phyloP scores from a whole-genome alignment of 2,888 invertebrate genomes.

The Synanthedon myopaeformis region DNA sequence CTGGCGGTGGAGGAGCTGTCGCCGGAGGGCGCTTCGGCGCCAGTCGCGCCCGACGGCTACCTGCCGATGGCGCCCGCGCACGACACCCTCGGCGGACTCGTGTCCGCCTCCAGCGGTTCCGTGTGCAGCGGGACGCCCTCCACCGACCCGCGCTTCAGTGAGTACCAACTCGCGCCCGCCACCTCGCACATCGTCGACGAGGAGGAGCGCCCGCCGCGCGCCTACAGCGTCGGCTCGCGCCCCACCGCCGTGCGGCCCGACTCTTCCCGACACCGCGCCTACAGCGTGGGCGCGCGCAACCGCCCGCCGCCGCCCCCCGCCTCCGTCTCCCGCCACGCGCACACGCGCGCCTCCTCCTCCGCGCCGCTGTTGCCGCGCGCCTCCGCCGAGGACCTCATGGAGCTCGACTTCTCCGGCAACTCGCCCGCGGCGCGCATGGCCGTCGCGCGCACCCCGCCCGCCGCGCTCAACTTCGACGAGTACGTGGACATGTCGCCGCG shows the following conservation, averaged over 20 bases:
- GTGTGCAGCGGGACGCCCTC: slow-evolving; percentile 86
- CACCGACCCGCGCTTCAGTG: slow-evolving; percentile 80
- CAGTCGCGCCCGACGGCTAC: slow-evolving; percentile 60
- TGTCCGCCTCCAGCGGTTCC: slow-evolving; percentile 77
- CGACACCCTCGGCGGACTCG: slow-evolving; percentile 27
- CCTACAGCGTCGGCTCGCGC: slow-evolving; percentile 88
- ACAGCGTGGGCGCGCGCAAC: slow-evolving; percentile 58
- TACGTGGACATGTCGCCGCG: slow-evolving; percentile 64
- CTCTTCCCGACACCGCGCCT: slow-evolving; percentile 68
- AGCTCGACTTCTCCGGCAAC: slow-evolving; percentile 68
- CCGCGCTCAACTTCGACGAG: slow-evolving; percentile 36
- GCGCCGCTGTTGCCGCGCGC: slow-evolving; percentile 71
- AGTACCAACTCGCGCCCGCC: slow-evolving; percentile 86
- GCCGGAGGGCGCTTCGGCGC: slow-evolving; percentile 6
- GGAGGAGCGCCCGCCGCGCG: slow-evolving; percentile 75
- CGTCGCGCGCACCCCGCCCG: slow-evolving; percentile 36
- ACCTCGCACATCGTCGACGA: slow-evolving; percentile 78
- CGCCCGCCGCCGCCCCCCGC: slow-evolving; percentile 19
- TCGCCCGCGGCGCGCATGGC: slow-evolving; percentile 34
- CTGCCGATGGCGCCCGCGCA: slow-evolving; percentile 75
- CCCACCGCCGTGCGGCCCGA: slow-evolving; percentile 68
- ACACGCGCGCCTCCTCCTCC: slow-evolving; percentile 19
- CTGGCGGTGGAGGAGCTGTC: slow-evolving; percentile 30
- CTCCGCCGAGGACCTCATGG: slow-evolving; percentile 82
- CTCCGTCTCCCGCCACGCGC: slow-evolving; percentile 4